A percentile compares a stretch with the other conserved stretches of the same genome.
phyloP scores from a whole-genome alignment of 2,888 invertebrate genomes.

The Tortrix viridana region DNA sequence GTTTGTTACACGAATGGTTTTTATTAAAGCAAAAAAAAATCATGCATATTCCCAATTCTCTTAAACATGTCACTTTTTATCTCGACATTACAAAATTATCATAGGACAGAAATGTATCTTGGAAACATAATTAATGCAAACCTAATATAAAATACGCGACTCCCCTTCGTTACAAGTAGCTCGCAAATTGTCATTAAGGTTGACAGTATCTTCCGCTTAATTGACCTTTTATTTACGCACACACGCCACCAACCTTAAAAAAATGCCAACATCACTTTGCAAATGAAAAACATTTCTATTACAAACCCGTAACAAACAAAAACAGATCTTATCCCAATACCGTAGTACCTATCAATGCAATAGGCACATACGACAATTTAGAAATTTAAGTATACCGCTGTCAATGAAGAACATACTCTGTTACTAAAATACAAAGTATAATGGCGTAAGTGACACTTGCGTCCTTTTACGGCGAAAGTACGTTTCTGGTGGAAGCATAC shows the following conservation, averaged over 20 bases:
- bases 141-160: no score
- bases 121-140: no score
- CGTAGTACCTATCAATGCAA: background rate
- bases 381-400: background rate
- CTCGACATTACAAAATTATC: no score
- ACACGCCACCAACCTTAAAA: background rate
- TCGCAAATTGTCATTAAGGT: no score
- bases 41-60: no score
- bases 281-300: background rate
- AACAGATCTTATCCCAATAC: background rate
- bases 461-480: background rate
- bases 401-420: background rate
- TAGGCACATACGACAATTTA: background rate
- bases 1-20: no score
- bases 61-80: no score
- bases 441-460: background rate
- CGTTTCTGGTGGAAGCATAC: slow-evolving; percentile 9
- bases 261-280: slow-evolving; percentile 6
- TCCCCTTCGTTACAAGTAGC: no score
- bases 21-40: no score
- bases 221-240: no score
- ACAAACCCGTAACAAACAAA: background rate
- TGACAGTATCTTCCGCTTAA: no score
- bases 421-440: background rate
- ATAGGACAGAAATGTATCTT: no score